Evolutionary conservation across 2,888 invertebrate species (phyloP).

Genomic region (Andrena minutula): DNA sequence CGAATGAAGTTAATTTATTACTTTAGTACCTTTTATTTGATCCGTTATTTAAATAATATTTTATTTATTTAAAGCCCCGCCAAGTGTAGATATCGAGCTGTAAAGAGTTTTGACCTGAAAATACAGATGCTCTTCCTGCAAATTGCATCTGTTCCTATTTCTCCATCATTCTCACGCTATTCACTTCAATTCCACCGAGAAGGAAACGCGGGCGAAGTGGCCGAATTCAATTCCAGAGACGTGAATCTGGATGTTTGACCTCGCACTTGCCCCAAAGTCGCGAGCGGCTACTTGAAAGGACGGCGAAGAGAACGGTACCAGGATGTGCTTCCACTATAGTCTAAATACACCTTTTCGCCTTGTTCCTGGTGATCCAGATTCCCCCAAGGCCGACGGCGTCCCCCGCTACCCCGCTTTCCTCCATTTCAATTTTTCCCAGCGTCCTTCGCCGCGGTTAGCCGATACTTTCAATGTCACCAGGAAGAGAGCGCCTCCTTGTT

Average conservation of each 20-base stretch:
- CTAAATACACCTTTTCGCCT: slow-evolving; percentile 29
- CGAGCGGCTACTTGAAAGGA: slow-evolving; percentile 37
- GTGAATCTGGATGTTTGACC: slow-evolving; percentile 45
- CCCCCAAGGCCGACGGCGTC: slow-evolving; percentile 51
- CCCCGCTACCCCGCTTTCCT: slow-evolving; percentile 42
- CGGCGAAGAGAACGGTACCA: slow-evolving; percentile 58
- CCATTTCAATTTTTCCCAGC: slow-evolving; percentile 62
- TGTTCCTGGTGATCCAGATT: slow-evolving; percentile 22
- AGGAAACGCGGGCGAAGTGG: background rate
- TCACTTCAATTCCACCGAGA: too few species aligned
- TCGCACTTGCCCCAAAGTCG: slow-evolving; percentile 46
- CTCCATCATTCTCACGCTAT: too few species aligned
- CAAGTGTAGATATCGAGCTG: too few species aligned
- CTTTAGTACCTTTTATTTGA: too few species aligned
- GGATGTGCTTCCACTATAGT: slow-evolving; percentile 25
- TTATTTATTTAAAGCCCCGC: too few species aligned
- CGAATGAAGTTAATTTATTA: too few species aligned
- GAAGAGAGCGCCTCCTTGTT: slow-evolving; percentile 37
- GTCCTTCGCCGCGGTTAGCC: slow-evolving; percentile 56
- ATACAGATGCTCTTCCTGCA: too few species aligned
- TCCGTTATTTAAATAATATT: too few species aligned
- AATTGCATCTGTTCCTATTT: too few species aligned
- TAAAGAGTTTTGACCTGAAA: too few species aligned
- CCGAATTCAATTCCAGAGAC: slow-evolving; percentile 20
- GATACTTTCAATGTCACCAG: slow-evolving; percentile 62